Conservation (phyloP, 2,888 invertebrate species). For the Polydrusus pterygomalis region DNA sequence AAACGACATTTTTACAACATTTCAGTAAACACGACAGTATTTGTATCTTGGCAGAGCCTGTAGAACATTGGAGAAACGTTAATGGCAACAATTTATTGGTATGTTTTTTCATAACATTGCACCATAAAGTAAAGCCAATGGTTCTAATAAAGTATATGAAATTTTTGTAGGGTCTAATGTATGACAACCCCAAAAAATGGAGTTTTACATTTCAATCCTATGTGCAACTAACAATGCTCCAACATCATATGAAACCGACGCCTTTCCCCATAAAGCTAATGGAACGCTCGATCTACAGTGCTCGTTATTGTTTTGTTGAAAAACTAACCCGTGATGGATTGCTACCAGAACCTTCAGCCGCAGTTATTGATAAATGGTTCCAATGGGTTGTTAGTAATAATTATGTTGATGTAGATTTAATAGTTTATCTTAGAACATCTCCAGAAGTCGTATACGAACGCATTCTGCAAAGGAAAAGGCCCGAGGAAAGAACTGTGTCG, state of each 20-base stretch:
- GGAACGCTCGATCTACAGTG: constrained; percentile 77
- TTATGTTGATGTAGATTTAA: constrained; percentile 82
- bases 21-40: constrained; percentile 84
- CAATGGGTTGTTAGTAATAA: constrained; percentile 80
- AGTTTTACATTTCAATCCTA: constrained; percentile 88
- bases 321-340: constrained; percentile 78
- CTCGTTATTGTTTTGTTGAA: constrained; percentile 84
- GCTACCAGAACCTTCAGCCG: constrained; percentile 79
- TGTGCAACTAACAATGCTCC: constrained; percentile 86
- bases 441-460: constrained; percentile 84
- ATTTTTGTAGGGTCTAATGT: constrained; percentile 73
- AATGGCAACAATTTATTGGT: constrained; percentile 84
- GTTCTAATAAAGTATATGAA: neutral
- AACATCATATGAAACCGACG: constrained; percentile 78
- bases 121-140: neutral
- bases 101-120: constrained; percentile 36
- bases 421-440: constrained; percentile 83
- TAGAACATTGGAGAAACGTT: constrained; percentile 88
- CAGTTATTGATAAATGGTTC: constrained; percentile 85
- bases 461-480: constrained; percentile 79
- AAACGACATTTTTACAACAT: constrained; percentile 90
- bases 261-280: constrained; percentile 77
- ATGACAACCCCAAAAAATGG: constrained; percentile 84
- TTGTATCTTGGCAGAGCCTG: constrained; percentile 80
- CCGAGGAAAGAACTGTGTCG: constrained; percentile 83